These are phyloP conservation scores for Thrips palmi DNA, from an alignment of 1,140 invertebrate genomes.

Conservation along the genomic window DNA sequence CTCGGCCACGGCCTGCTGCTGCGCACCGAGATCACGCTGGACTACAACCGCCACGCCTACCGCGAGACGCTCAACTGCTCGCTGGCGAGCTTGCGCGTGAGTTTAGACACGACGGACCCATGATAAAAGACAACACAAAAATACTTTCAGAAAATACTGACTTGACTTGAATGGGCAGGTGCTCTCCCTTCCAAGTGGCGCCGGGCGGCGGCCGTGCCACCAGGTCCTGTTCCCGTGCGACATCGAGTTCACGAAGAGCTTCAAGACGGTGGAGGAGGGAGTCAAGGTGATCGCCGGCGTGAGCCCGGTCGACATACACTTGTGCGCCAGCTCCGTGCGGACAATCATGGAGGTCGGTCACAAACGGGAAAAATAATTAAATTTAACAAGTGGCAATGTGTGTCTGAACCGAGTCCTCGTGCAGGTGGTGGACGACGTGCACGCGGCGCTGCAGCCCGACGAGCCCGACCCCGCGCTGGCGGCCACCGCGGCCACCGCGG, in stretches of 20 bases:
- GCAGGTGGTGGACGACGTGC: constrained; percentile 21
- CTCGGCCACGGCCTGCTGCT: constrained; percentile 53
- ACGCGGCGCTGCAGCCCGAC: constrained; percentile 18
- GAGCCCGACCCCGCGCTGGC: constrained; percentile 19
- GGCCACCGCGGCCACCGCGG: no score
- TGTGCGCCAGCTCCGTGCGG: constrained; percentile 54
- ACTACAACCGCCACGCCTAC: constrained; percentile 46
- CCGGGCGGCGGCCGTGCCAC: constrained; percentile 5
- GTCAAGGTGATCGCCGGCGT: constrained; percentile 36
- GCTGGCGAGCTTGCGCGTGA: constrained; percentile 43
- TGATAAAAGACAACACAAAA: not conserved
- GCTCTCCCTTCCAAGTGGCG: no score
- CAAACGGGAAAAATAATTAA: not conserved
- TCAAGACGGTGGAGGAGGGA: constrained; percentile 38
- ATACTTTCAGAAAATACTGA: constrained; percentile 14
- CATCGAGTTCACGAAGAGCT: constrained; percentile 43
- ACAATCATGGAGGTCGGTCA: constrained; percentile 36
- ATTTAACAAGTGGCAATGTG: not conserved
- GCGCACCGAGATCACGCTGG: constrained; percentile 50
- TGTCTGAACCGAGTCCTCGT: constrained; percentile 3
- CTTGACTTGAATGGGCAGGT: no score
- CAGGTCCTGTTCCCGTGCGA: constrained; percentile 48
- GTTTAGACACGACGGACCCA: constrained; percentile 33
- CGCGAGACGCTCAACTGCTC: constrained; percentile 43
- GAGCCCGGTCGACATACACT: constrained; percentile 46